Base-by-base conservation (phyloP, 2,888 invertebrate species). In the Drosophila anomalipes region DNA sequence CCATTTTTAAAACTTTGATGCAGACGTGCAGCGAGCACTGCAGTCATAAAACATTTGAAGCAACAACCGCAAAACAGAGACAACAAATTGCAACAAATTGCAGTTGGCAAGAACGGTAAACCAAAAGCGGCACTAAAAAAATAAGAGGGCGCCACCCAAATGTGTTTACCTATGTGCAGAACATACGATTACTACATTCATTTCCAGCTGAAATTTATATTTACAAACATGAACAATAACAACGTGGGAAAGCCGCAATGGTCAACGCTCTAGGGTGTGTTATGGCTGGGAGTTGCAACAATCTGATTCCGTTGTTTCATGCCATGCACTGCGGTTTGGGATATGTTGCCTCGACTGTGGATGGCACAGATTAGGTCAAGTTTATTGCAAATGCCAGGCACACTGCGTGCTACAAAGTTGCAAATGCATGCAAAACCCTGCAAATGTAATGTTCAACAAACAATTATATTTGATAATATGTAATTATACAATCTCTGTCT, bases 51-150 rank as follows among this genome's bases (percentile, higher is more conserved):
- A 77, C 83, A 86, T 82, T 77, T 74, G 75, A 71, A 59, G 71
- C 85, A 88, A 70, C 74, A 69, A 70, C 87, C 76, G 77, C 88
- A 84, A 74, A 75, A 79, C 68, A 70, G 70, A 65, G 70, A 78
- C 74, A 72, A 67, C 66, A 81, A 84, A 86, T 87, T 85, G 90
- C 89, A 85, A 87, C 85, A 85, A 89, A 84, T 87, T 89, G 85
- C 77, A 85, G 60, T 62, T 63, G 64, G 41, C 60, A 60, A 47
- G 51, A 33, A 54, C 47, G 59, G 47, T 62, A 49, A 65, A 63
- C 65, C 65, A n/a, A 53, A 70, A 70, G 62, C 44, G 57, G 57
- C 73, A 65, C 59, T 70, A 64, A 77, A 76, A 60, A 39, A 54
- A 54, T 28, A 9, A 56, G 9, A 53, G 54, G 39, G 57, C 39